Evolutionary conservation across 2,113 vertebrate species (phyloP).

Genomic region (Zapus hudsonius): DNA sequence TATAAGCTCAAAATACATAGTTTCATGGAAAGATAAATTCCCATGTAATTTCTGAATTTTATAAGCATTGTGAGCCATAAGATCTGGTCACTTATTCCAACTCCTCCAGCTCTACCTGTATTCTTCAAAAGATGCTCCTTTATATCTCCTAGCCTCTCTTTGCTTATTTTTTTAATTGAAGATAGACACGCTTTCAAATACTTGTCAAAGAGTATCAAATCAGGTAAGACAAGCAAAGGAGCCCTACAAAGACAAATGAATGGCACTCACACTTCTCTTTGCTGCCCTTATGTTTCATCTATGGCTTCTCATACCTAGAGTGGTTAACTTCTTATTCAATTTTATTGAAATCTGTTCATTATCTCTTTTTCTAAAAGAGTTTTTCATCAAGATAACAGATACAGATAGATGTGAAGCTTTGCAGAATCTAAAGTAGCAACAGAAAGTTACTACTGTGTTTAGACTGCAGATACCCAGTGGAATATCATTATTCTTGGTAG

Average conservation of each 20-base stretch:
- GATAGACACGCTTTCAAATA: neutral
- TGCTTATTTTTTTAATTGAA: slow-evolving; percentile 11
- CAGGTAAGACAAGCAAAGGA: neutral
- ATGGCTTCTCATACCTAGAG: neutral
- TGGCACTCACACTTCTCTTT: neutral
- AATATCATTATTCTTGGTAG: neutral
- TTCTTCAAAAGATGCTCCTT: neutral
- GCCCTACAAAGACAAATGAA: neutral
- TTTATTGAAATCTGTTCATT: neutral
- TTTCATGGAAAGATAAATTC: neutral
- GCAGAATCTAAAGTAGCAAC: neutral
- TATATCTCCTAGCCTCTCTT: neutral
- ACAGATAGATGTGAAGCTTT: neutral
- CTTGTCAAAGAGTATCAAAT: neutral
- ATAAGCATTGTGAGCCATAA: neutral
- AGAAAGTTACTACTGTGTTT: neutral
- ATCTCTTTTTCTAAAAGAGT: neutral
- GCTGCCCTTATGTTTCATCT: neutral
- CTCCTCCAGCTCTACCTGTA: neutral
- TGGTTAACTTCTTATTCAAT: neutral
- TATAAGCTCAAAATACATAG: neutral
- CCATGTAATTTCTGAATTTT: slow-evolving; percentile 28
- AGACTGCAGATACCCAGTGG: neutral
- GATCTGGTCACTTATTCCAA: neutral
- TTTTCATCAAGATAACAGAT: neutral